Evolutionary conservation across 2,888 invertebrate species (phyloP).

Genomic region (Keiferia lycopersicella): DNA sequence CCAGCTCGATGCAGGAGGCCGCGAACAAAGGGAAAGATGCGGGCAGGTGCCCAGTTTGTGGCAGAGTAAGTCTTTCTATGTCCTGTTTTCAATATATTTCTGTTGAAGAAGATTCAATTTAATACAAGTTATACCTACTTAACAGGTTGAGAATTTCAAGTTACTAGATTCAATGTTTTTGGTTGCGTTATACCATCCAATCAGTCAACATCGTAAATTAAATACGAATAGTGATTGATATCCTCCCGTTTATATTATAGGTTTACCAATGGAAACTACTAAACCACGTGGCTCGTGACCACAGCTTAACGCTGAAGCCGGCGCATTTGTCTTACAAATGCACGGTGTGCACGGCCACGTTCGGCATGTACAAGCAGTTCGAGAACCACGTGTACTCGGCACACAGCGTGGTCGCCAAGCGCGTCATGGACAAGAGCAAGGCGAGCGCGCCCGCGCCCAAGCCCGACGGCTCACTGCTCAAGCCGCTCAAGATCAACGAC

Average conservation of each 20-base stretch:
- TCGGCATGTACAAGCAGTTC: slow-evolving; percentile 97
- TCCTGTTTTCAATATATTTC: too few relatives aligned
- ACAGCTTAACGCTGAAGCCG: slow-evolving; percentile 95
- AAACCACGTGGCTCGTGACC: slow-evolving; percentile 96
- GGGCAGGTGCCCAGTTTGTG: slow-evolving; percentile 97
- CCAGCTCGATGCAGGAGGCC: slow-evolving; percentile 97
- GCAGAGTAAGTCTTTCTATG: slow-evolving; percentile 92
- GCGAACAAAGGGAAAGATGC: slow-evolving; percentile 97
- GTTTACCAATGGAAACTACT: slow-evolving; percentile 91
- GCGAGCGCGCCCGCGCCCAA: slow-evolving; percentile 71
- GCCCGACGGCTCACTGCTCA: slow-evolving; percentile 84
- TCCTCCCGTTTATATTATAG: slow-evolving; percentile 97
- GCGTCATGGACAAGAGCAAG: slow-evolving; percentile 90
- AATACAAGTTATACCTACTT: too few relatives aligned
- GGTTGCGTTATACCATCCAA: too few relatives aligned
- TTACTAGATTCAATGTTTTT: too few relatives aligned
- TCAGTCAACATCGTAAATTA: too few relatives aligned
- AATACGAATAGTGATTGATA: neutral
- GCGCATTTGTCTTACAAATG: slow-evolving; percentile 97
- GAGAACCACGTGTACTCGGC: slow-evolving; percentile 97
- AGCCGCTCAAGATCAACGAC: slow-evolving; percentile 94
- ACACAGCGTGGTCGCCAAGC: slow-evolving; percentile 94
- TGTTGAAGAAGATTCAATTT: too few relatives aligned
- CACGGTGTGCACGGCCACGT: slow-evolving; percentile 96
- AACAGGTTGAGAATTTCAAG: too few relatives aligned